Conservation (phyloP, 2,113 vertebrate species). For the Epinephelus lanceolatus region DNA sequence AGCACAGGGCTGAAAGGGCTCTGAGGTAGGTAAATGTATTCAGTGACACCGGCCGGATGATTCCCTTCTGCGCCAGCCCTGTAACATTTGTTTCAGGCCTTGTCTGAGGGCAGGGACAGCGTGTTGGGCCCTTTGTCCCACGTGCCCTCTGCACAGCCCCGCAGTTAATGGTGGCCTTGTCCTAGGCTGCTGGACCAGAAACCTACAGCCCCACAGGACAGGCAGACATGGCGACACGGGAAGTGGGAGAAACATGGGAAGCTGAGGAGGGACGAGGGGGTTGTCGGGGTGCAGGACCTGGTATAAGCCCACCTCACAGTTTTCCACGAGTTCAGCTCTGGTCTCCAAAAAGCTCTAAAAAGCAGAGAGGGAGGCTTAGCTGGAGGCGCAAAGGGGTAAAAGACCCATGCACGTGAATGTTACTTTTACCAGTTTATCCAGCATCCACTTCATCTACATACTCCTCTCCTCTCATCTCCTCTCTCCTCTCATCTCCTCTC, state of each 20-base stretch:
- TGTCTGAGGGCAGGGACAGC: constrained; percentile 94
- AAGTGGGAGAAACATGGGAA: constrained; percentile 61
- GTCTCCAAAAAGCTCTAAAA: constrained; percentile 76
- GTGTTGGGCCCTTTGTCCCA: constrained; percentile 94
- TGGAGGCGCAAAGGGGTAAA: background rate
- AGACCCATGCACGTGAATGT: background rate
- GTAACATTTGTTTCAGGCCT: constrained; percentile 97
- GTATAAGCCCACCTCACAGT: constrained; percentile 83
- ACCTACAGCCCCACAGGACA: constrained; percentile 83
- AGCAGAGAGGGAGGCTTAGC: constrained; percentile 5
- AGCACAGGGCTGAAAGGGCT: constrained; percentile 89
- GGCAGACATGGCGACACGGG: constrained; percentile 63
- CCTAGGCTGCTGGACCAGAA: constrained; percentile 92
- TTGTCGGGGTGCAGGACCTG: constrained; percentile 3
- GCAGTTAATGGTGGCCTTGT: constrained; percentile 99
- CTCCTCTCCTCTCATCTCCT: background rate
- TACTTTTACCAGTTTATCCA: background rate
- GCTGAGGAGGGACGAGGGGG: constrained; percentile 7
- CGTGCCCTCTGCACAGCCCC: constrained; percentile 89
- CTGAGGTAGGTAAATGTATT: constrained; percentile 99
- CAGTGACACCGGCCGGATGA: constrained; percentile 98
- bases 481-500: background rate
- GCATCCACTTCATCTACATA: background rate
- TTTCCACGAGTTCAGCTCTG: constrained; percentile 80
- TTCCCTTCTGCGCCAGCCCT: constrained; percentile 95